Evolutionary conservation across 2,888 invertebrate species (phyloP).

Genomic region (Slavum lentiscoides): DNA sequence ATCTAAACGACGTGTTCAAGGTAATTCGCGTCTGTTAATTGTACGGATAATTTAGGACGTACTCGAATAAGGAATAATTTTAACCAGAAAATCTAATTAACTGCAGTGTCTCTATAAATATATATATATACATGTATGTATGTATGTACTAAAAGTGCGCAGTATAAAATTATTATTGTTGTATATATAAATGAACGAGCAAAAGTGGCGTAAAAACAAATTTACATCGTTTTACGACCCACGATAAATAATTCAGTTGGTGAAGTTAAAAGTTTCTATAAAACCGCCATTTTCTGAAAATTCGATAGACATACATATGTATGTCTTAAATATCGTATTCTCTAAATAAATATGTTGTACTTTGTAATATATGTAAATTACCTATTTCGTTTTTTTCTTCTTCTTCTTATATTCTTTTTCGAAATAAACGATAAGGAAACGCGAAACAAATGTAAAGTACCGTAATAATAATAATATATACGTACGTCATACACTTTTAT

Average conservation of each 20-base stretch:
- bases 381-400: background rate
- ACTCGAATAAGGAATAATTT: background rate
- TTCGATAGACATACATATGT: slow-evolving; percentile 1
- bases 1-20: background rate
- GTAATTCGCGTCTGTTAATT: background rate
- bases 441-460: slow-evolving; percentile 29
- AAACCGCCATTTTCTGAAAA: background rate
- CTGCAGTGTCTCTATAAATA: background rate
- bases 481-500: background rate
- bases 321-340: slow-evolving; percentile 2
- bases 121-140: too few species aligned
- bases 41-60: background rate
- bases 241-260: slow-evolving; percentile 24
- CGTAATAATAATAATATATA: slow-evolving; percentile 6
- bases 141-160: background rate
- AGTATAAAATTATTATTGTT: background rate
- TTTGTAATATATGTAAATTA: slow-evolving; percentile 17
- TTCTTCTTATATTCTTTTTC: too few species aligned
- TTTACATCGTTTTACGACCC: slow-evolving; percentile 19
- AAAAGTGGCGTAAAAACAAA: slow-evolving; percentile 34
- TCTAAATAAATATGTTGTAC: background rate
- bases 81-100: slow-evolving; percentile 28
- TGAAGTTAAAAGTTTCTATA: slow-evolving; percentile 9
- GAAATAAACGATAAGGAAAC: slow-evolving; percentile 8
- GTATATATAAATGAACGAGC: slow-evolving; percentile 1